Percentiles rank a stretch among this genome's conserved stretches.
These are phyloP conservation scores for Athene noctua DNA, from an alignment of 2,113 vertebrate genomes.

Conservation along the genomic window DNA sequence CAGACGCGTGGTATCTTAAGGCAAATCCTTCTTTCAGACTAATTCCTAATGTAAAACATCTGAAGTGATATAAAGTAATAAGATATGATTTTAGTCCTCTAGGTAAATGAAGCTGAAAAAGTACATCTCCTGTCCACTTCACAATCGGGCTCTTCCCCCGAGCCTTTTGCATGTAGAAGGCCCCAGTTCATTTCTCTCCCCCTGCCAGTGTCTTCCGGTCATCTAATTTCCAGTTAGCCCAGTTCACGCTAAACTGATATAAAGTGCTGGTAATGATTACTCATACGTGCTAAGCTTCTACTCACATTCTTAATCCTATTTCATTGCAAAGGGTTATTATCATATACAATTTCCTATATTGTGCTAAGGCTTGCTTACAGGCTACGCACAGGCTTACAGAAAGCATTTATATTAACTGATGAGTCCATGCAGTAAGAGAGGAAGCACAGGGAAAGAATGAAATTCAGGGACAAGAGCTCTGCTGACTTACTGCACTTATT, in stretches of 20 bases:
- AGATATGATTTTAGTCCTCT: background rate
- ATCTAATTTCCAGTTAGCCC: background rate
- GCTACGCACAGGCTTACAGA: background rate
- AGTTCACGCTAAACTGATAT: background rate
- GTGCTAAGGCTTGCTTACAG: background rate
- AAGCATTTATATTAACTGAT: background rate
- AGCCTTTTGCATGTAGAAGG: background rate
- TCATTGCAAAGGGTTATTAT: background rate
- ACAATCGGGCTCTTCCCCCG: background rate
- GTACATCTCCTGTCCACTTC: background rate
- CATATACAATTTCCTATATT: background rate
- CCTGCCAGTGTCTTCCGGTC: background rate
- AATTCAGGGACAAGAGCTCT: background rate
- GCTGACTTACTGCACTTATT: background rate
- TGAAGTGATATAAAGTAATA: background rate
- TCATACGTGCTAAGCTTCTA: background rate
- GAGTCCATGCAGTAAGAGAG: background rate
- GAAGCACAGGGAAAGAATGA: background rate
- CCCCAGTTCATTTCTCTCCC: background rate
- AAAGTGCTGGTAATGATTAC: background rate
- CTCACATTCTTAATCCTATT: background rate
- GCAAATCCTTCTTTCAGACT: background rate
- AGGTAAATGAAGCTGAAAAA: background rate
- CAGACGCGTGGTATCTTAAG: background rate
- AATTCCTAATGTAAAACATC: background rate